phyloP scores from a whole-genome alignment of 2,888 invertebrate species.

The Calliphora vomitoria region DNA sequence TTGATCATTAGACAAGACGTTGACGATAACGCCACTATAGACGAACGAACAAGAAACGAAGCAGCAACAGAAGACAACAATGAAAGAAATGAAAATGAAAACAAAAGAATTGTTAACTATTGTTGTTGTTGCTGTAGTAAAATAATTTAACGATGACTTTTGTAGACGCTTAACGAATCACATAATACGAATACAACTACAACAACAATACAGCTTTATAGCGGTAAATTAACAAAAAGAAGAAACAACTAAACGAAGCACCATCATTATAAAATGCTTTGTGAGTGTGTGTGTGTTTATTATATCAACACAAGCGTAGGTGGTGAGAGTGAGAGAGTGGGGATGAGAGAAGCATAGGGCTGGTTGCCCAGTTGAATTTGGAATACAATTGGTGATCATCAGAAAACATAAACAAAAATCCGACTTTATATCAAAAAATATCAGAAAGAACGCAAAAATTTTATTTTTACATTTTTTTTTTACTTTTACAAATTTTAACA shows the following conservation, averaged over 20 bases:
- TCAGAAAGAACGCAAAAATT: no score
- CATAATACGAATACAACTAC: slow-evolving; percentile 45
- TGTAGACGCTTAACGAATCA: slow-evolving; percentile 63
- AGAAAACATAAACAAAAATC: no score
- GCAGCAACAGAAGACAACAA: slow-evolving; percentile 11
- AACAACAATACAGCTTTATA: slow-evolving; percentile 58
- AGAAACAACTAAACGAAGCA: slow-evolving; percentile 30
- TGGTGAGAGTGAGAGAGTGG: background rate
- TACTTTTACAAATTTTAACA: no score
- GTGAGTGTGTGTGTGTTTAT: background rate
- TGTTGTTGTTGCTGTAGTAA: slow-evolving; percentile 26
- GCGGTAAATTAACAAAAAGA: slow-evolving; percentile 48
- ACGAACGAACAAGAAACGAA: slow-evolving; percentile 17
- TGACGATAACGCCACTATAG: slow-evolving; percentile 49
- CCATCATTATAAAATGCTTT: background rate
- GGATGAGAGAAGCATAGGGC: background rate
- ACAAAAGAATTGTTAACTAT: slow-evolving; percentile 41
- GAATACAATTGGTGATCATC: background rate
- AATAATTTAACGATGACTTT: slow-evolving; percentile 60
- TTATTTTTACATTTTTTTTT: no score
- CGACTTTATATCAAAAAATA: no score
- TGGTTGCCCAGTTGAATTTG: background rate
- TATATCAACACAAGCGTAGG: slow-evolving; percentile 7
- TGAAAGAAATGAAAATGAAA: slow-evolving; percentile 58
- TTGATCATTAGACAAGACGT: slow-evolving; percentile 63